These are phyloP conservation scores for Tauraco erythrolophus DNA, from an alignment of 2,113 vertebrate species.

Conservation along the genomic window DNA sequence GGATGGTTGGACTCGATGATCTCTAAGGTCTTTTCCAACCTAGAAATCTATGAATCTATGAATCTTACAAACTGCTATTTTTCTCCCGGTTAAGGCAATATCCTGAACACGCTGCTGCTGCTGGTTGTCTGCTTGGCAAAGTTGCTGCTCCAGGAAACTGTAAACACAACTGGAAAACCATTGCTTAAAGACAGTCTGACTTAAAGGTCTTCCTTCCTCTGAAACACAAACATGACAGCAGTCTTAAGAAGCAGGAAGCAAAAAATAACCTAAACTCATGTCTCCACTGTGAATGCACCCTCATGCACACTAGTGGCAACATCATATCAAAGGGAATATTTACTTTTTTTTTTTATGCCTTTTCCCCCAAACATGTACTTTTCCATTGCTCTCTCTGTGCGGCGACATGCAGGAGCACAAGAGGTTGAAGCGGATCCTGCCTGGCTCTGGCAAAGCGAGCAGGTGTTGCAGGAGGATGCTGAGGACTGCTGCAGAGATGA, in stretches of 20 bases:
- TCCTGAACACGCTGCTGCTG: not conserved
- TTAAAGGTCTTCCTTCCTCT: not conserved
- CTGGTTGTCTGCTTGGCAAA: not conserved
- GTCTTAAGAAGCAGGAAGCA: not conserved
- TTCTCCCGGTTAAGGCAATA: not conserved
- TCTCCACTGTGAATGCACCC: not conserved
- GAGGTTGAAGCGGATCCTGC: not conserved
- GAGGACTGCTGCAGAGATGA: not conserved
- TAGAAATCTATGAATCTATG: too few species aligned
- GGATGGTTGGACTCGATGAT: too few species aligned
- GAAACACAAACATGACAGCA: not conserved
- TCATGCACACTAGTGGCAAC: not conserved
- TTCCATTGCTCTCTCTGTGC: accelerated
- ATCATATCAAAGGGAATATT: not conserved
- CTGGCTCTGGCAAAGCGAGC: accelerated
- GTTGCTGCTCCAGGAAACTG: not conserved
- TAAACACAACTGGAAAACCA: not conserved
- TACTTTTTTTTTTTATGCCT: not conserved
- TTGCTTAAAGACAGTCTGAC: not conserved
- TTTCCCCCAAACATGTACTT: not conserved
- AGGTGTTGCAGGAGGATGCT: not conserved
- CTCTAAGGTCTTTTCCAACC: too few species aligned
- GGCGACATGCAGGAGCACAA: not conserved
- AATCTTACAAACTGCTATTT: not conserved
- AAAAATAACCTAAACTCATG: not conserved